A percentile compares a stretch with the other conserved stretches of the same genome.
phyloP scores from a whole-genome alignment of 2,113 vertebrate species.

The Eidolon helvum region DNA sequence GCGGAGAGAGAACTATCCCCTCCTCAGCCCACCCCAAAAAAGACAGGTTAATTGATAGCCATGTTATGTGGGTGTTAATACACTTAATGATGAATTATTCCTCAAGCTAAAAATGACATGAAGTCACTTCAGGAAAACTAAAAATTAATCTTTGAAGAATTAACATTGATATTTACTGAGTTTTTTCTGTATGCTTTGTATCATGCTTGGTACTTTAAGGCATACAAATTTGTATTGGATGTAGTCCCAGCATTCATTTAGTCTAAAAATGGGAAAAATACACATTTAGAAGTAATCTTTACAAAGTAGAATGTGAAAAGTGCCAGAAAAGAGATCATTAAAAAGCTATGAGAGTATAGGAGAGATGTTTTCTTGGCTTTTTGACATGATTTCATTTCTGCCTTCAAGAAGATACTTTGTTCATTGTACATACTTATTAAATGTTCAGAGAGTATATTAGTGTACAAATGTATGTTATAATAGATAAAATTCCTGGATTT shows the following conservation, averaged over 20 bases:
- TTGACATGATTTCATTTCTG: not conserved
- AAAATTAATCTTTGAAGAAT: not conserved
- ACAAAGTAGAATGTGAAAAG: not conserved
- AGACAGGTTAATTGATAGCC: not conserved
- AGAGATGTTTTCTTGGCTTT: not conserved
- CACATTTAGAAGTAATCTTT: not conserved
- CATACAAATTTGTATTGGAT: not conserved
- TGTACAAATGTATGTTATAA: not conserved
- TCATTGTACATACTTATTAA: not conserved
- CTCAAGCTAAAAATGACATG: not conserved
- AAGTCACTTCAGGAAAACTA: not conserved
- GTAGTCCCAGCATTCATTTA: not conserved
- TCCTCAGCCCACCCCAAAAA: not conserved
- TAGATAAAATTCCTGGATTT: not conserved
- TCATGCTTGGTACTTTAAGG: not conserved
- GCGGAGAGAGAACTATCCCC: not conserved
- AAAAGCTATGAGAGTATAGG: not conserved
- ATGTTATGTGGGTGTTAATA: not conserved
- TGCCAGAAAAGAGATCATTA: not conserved
- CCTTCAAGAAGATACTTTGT: not conserved
- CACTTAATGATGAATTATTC: not conserved
- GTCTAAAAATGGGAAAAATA: not conserved
- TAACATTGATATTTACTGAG: not conserved
- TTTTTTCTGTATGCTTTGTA: not conserved
- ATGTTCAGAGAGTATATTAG: conserved; percentile 10